phyloP scores from a whole-genome alignment of 1,140 invertebrate genomes.

The Zaprionus camerounensis region DNA sequence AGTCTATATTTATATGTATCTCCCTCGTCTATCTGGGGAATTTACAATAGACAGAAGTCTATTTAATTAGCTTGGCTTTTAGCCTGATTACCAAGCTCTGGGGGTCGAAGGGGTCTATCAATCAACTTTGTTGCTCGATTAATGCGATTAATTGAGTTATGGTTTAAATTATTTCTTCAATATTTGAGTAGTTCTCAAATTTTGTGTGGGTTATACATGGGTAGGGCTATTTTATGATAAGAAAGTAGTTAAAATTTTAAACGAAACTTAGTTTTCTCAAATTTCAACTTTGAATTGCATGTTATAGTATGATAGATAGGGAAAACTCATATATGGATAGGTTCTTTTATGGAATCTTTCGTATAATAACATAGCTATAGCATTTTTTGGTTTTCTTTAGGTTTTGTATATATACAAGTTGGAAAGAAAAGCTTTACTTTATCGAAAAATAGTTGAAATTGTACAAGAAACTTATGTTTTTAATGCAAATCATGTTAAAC shows the following conservation, averaged over 20 bases:
- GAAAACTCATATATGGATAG: not conserved
- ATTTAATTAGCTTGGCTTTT: conserved; percentile 44
- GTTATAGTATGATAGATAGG: too few species aligned
- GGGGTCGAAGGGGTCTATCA: not conserved
- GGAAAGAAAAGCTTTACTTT: too few species aligned
- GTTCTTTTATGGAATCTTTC: too few species aligned
- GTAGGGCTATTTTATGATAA: not conserved
- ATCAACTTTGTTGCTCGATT: not conserved
- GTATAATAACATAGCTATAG: too few species aligned
- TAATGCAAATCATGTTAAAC: too few species aligned
- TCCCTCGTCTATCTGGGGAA: conserved; percentile 15
- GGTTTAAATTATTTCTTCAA: not conserved
- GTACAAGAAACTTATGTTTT: not conserved
- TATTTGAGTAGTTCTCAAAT: not conserved
- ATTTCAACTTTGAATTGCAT: not conserved
- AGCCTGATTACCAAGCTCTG: conserved; percentile 26
- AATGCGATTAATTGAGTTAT: conserved; percentile 4
- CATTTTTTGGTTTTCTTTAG: too few species aligned
- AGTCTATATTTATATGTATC: not conserved
- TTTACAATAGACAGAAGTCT: conserved; percentile 26
- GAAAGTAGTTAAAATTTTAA: not conserved
- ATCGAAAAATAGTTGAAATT: not conserved
- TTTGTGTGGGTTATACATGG: not conserved
- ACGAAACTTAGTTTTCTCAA: not conserved
- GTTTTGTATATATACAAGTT: too few species aligned